Conservation (phyloP, 2,113 vertebrate genomes). For the Nycticorax nycticorax region DNA sequence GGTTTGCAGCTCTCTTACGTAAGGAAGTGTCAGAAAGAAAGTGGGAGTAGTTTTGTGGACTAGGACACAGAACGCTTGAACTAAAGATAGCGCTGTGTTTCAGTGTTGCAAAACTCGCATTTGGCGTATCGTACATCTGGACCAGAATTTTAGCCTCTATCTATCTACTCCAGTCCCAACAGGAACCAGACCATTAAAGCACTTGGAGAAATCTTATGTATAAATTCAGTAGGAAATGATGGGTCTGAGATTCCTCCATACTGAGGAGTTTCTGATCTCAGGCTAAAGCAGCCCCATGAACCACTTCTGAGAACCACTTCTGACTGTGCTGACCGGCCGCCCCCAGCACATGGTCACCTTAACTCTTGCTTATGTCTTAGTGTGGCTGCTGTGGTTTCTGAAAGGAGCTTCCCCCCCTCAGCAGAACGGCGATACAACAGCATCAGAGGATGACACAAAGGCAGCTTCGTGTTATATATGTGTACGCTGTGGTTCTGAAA, state of each 20-base stretch:
- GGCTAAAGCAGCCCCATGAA: neutral
- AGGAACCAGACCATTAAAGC: neutral
- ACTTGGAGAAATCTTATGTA: neutral
- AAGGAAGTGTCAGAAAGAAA: neutral
- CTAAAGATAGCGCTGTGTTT: neutral
- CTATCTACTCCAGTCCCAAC: neutral
- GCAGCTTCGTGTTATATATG: neutral
- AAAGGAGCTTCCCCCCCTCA: neutral
- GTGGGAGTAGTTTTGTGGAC: neutral
- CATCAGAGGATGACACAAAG: neutral
- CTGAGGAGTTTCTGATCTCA: neutral
- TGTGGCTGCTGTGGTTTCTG: neutral
- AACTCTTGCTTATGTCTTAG: neutral
- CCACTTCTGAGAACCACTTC: neutral
- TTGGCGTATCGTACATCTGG: neutral
- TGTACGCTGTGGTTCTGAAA: neutral
- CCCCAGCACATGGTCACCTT: neutral
- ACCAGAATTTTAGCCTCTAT: neutral
- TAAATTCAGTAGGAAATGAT: neutral
- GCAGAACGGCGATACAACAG: neutral
- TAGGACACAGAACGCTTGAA: neutral
- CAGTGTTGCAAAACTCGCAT: neutral
- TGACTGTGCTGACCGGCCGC: neutral
- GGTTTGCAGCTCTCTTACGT: neutral
- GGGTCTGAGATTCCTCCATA: neutral